Evolutionary conservation across 2,113 vertebrate species (phyloP).

Genomic region (Pachypanchax playfairii): DNA sequence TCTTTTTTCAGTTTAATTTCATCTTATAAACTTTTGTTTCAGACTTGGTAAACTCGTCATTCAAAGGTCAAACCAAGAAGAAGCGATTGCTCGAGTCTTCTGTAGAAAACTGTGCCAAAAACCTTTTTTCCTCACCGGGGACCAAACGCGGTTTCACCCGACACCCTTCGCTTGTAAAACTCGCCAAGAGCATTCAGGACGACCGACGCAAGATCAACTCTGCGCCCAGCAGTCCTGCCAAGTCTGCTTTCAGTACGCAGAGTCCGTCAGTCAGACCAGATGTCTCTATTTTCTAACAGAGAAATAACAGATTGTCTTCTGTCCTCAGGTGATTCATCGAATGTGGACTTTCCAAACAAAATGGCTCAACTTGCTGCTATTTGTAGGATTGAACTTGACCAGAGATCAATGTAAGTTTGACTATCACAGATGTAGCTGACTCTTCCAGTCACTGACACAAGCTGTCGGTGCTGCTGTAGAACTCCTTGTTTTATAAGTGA

Average conservation of each 20-base stretch:
- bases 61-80: conserved; percentile 20
- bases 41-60: conserved; percentile 52
- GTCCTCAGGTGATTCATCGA: conserved; percentile 59
- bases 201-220: conserved; percentile 93
- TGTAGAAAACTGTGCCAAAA: conserved; percentile 91
- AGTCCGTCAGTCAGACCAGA: no score
- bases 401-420: conserved; percentile 85
- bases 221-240: conserved; percentile 89
- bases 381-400: conserved; percentile 86
- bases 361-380: conserved; percentile 88
- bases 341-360: conserved; percentile 76
- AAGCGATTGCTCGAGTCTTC: conserved; percentile 68
- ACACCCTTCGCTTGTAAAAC: conserved; percentile 91
- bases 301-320: no score
- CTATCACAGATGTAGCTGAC: no score
- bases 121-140: conserved; percentile 85
- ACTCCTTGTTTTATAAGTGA: no score
- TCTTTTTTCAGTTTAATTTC: no score
- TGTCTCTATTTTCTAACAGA: no score
- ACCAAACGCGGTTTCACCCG: conserved; percentile 88
- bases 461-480: no score
- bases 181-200: conserved; percentile 88
- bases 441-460: no score
- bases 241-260: conserved; percentile 76
- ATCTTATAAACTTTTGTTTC: conserved; percentile 7